phyloP scores from a whole-genome alignment of 2,113 vertebrate genomes.

The Microcebus lehilahytsara region DNA sequence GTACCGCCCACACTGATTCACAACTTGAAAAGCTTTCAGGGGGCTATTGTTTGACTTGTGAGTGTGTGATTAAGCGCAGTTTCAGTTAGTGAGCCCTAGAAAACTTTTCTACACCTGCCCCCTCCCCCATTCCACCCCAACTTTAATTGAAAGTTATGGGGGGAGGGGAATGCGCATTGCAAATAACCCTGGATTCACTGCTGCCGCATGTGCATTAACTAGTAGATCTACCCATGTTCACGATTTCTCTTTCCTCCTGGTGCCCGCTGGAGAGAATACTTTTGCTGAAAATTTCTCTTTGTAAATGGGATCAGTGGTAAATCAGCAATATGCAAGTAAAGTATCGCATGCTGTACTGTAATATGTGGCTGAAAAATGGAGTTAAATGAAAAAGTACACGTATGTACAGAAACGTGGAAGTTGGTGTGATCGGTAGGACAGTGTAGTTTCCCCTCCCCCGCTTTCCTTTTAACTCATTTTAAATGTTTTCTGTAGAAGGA shows the following conservation, averaged over 20 bases:
- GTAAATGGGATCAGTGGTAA: slow-evolving; percentile 84
- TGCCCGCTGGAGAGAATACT: slow-evolving; percentile 75
- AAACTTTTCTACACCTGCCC: slow-evolving; percentile 91
- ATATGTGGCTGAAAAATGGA: slow-evolving; percentile 77
- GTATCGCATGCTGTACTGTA: slow-evolving; percentile 76
- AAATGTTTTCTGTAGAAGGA: slow-evolving; percentile 45
- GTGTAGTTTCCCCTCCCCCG: background rate
- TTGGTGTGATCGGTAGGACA: slow-evolving; percentile 68
- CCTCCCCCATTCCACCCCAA: slow-evolving; percentile 78
- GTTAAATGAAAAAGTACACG: slow-evolving; percentile 80
- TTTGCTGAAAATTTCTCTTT: slow-evolving; percentile 76
- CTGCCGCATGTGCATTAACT: slow-evolving; percentile 82
- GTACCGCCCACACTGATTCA: slow-evolving; percentile 88
- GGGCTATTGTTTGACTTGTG: slow-evolving; percentile 89
- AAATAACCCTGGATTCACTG: slow-evolving; percentile 74
- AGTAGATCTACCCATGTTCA: slow-evolving; percentile 79
- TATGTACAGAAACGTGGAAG: slow-evolving; percentile 80
- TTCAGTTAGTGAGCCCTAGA: slow-evolving; percentile 80
- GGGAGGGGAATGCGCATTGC: slow-evolving; percentile 79
- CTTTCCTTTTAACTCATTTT: slow-evolving; percentile 58
- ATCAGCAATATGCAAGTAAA: slow-evolving; percentile 84
- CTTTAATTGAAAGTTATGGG: slow-evolving; percentile 83
- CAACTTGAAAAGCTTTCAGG: slow-evolving; percentile 85
- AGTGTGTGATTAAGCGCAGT: slow-evolving; percentile 83
- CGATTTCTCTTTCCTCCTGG: slow-evolving; percentile 73